Conservation (phyloP, 2,113 vertebrate genomes). For the Cacatua alba region DNA sequence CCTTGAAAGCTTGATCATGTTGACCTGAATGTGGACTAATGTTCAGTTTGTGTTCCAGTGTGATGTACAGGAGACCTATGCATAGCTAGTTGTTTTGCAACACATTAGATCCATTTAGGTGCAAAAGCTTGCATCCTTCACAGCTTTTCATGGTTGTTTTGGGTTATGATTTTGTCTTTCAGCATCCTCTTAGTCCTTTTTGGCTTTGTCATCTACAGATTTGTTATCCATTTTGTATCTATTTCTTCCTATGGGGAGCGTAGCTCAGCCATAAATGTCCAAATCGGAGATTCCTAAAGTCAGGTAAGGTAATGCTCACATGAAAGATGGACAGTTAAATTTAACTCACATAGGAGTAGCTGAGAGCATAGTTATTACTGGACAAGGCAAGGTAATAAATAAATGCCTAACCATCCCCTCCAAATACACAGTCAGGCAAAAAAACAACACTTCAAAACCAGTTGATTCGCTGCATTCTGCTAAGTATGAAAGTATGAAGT, state of each 20-base stretch:
- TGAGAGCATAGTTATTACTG: neutral
- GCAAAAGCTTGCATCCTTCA: neutral
- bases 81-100: neutral
- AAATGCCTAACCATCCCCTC: neutral
- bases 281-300: neutral
- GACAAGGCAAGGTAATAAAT: neutral
- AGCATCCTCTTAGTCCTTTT: neutral
- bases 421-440: neutral
- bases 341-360: neutral
- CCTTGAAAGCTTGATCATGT: neutral
- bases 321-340: neutral
- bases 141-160: neutral
- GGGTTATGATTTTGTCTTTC: neutral
- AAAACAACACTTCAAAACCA: fast-evolving
- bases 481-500: neutral
- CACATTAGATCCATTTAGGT: neutral
- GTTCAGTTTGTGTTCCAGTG: neutral
- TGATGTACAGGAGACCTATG: neutral
- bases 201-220: neutral
- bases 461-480: neutral
- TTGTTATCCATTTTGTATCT: neutral
- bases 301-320: neutral
- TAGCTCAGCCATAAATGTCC: neutral
- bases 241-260: neutral
- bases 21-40: neutral